phyloP scores from a whole-genome alignment of 2,113 vertebrate genomes.

The Aythya baeri region DNA sequence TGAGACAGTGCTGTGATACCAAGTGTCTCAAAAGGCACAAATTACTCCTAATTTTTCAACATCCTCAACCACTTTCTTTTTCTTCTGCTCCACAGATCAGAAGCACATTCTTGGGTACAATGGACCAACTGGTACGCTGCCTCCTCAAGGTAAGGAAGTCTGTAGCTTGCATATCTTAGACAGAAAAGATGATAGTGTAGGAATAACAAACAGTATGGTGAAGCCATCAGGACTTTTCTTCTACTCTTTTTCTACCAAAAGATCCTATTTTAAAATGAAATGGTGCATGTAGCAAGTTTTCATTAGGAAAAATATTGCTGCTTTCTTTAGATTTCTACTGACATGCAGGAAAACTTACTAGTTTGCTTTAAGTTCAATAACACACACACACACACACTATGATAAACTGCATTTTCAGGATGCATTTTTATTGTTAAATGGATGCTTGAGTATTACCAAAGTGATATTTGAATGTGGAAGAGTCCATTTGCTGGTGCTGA shows the following conservation, averaged over 20 bases:
- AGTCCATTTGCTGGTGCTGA: not conserved
- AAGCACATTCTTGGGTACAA: not conserved
- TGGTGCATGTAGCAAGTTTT: not conserved
- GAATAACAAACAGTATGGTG: not conserved
- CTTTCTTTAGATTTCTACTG: not conserved
- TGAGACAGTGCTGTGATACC: not conserved
- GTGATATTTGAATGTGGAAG: not conserved
- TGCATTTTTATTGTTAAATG: not conserved
- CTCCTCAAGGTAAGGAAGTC: not conserved
- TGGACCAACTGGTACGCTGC: not conserved
- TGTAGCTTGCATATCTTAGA: not conserved
- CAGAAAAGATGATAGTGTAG: not conserved
- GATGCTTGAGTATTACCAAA: not conserved
- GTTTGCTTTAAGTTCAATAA: not conserved
- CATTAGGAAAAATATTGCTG: not conserved
- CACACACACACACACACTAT: not conserved
- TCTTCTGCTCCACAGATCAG: not conserved
- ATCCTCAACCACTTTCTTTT: not conserved
- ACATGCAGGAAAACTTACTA: not conserved
- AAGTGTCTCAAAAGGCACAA: not conserved
- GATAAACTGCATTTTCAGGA: not conserved
- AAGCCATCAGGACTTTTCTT: not conserved
- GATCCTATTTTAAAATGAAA: not conserved
- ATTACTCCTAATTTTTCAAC: not conserved
- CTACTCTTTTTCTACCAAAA: not conserved